phyloP scores from a whole-genome alignment of 1,140 invertebrate genomes.

The Bemisia tabaci region DNA sequence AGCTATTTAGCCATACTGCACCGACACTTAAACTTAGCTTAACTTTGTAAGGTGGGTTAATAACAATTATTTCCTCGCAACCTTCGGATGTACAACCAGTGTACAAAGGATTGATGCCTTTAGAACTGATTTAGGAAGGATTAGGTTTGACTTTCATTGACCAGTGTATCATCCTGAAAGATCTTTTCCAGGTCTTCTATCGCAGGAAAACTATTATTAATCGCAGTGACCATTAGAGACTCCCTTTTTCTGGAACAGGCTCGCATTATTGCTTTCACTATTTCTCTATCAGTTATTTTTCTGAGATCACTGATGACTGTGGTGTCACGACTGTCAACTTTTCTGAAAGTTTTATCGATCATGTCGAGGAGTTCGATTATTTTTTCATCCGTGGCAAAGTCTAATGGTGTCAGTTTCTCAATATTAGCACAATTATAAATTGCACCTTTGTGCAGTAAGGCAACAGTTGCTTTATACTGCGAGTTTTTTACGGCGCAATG shows the following conservation, averaged over 20 bases:
- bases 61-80: too few relatives aligned
- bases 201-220: not conserved
- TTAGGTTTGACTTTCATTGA: too few relatives aligned
- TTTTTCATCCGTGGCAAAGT: not conserved
- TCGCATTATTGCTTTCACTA: slow-evolving; percentile 1
- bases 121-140: too few relatives aligned
- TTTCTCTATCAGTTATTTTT: not conserved
- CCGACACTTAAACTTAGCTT: too few relatives aligned
- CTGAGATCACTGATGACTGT: not conserved
- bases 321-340: not conserved
- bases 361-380: not conserved
- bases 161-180: not conserved
- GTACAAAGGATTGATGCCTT: too few relatives aligned
- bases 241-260: not conserved
- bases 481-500: not conserved
- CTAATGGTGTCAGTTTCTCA: not conserved
- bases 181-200: not conserved
- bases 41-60: too few relatives aligned
- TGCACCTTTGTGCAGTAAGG: not conserved
- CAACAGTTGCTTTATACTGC: not conserved
- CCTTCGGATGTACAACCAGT: too few relatives aligned
- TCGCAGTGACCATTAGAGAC: slow-evolving; percentile 3
- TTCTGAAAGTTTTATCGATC: not conserved
- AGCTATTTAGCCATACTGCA: too few relatives aligned
- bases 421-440: not conserved